Evolutionary conservation across 2,888 invertebrate species (phyloP).

Genomic region (Paralinhomoeus sp.): DNA sequence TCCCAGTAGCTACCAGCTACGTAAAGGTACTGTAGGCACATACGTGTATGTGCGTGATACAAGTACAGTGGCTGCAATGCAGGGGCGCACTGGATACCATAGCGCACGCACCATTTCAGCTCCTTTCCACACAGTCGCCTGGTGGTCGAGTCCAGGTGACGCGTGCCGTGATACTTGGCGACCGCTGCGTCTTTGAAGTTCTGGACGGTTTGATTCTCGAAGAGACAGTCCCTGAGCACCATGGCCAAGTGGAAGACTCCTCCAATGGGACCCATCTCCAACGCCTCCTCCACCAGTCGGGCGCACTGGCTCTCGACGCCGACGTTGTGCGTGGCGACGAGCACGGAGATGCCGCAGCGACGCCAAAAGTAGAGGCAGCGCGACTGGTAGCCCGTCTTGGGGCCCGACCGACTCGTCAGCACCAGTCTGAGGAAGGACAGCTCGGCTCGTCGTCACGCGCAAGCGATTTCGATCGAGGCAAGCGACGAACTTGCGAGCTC

Average conservation of each 20-base stretch:
- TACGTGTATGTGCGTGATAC: too few species aligned
- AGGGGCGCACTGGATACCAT: too few species aligned
- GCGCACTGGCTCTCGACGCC: background rate
- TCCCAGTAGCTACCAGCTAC: too few species aligned
- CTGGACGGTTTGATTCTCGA: slow-evolving; percentile 49
- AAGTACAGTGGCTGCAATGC: too few species aligned
- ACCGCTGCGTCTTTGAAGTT: slow-evolving; percentile 41
- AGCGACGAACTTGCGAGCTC: slow-evolving; percentile 39
- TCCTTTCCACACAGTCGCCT: slow-evolving; percentile 52
- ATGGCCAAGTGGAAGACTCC: slow-evolving; percentile 31
- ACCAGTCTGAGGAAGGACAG: slow-evolving; percentile 1
- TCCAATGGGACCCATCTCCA: slow-evolving; percentile 15
- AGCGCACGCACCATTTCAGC: too few species aligned
- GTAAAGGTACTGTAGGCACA: too few species aligned
- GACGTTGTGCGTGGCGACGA: background rate
- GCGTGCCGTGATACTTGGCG: slow-evolving; percentile 58
- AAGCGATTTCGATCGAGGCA: too few species aligned
- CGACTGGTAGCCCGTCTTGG: slow-evolving; percentile 20
- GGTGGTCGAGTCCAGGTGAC: slow-evolving; percentile 50
- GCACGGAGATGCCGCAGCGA: background rate
- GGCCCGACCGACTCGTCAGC: slow-evolving; percentile 1
- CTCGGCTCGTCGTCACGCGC: too few species aligned
- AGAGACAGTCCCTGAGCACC: slow-evolving; percentile 80
- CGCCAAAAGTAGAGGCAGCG: slow-evolving; percentile 43
- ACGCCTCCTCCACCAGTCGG: slow-evolving; percentile 11